These are phyloP conservation scores for Mungos mungo DNA, from an alignment of 2,113 vertebrate genomes.

Conservation along the genomic window DNA sequence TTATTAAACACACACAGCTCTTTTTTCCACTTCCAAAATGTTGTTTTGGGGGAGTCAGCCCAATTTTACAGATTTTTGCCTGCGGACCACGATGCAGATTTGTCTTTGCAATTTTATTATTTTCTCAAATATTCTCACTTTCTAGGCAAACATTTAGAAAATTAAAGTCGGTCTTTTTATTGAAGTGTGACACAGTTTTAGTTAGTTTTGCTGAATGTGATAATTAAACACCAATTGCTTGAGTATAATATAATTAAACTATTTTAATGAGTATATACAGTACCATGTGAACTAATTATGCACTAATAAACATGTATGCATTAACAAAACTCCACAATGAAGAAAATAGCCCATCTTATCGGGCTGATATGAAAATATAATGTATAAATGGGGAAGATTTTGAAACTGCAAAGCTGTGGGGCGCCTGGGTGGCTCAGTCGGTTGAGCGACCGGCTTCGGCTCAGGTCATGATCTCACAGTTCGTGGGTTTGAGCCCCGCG, in stretches of 20 bases:
- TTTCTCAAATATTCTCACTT: neutral
- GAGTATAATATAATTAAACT: neutral
- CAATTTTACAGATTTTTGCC: slow-evolving; percentile 30
- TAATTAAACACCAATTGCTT: slow-evolving; percentile 16
- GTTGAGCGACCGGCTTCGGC: too few species aligned
- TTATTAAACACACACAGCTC: neutral
- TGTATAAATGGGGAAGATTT: neutral
- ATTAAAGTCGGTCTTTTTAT: slow-evolving; percentile 41
- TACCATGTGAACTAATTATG: neutral
- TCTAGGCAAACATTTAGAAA: slow-evolving; percentile 35
- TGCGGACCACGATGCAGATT: neutral
- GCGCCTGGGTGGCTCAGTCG: too few species aligned
- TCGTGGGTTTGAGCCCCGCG: too few species aligned
- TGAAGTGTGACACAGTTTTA: neutral
- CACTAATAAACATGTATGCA: neutral
- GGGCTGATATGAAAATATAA: neutral
- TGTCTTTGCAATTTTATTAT: slow-evolving; percentile 3
- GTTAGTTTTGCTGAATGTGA: neutral
- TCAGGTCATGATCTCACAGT: too few species aligned
- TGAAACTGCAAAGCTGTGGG: neutral
- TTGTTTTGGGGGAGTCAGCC: slow-evolving; percentile 23
- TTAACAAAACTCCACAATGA: neutral
- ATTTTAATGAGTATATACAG: neutral
- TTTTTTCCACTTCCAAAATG: neutral
- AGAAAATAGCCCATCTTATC: neutral